Percentiles rank a stretch among this genome's conserved stretches.
Evolutionary conservation across 2,113 vertebrate genomes (phyloP).

Genomic region (Zapornia atra): DNA sequence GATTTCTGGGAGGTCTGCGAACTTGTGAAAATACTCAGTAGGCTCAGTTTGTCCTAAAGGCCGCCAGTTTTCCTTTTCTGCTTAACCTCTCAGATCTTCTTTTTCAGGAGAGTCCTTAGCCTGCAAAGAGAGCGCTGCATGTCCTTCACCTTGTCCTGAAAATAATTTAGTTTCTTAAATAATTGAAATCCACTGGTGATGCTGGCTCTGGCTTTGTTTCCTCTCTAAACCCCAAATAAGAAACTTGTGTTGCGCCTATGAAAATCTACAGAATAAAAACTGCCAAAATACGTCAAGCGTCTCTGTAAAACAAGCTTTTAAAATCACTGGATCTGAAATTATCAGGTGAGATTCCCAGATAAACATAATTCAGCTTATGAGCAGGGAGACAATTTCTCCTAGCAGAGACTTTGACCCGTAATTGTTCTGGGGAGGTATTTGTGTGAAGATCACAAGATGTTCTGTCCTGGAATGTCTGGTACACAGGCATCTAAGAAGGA

Average conservation of each 20-base stretch:
- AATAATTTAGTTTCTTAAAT: neutral
- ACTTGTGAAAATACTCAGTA: neutral
- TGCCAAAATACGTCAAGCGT: neutral
- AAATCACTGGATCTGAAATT: neutral
- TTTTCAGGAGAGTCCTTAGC: neutral
- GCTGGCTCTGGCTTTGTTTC: neutral
- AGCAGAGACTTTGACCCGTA: neutral
- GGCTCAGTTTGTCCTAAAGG: neutral
- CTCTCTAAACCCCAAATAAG: neutral
- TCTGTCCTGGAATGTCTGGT: conserved; percentile 56
- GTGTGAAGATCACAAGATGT: neutral
- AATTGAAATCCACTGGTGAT: neutral
- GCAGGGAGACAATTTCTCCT: neutral
- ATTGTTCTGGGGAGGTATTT: neutral
- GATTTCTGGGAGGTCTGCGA: neutral
- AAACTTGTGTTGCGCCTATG: neutral
- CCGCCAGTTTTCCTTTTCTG: neutral
- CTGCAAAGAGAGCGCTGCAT: neutral
- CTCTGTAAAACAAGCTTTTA: neutral
- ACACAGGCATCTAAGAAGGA: conserved; percentile 39
- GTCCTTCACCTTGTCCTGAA: neutral
- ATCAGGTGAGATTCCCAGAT: neutral
- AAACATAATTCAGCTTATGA: neutral
- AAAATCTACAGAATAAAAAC: neutral
- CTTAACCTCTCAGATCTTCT: neutral